Percentiles rank a stretch among this genome's conserved stretches.
Evolutionary conservation across 2,113 vertebrate genomes (phyloP).

Genomic region (Gracilinanus agilis): DNA sequence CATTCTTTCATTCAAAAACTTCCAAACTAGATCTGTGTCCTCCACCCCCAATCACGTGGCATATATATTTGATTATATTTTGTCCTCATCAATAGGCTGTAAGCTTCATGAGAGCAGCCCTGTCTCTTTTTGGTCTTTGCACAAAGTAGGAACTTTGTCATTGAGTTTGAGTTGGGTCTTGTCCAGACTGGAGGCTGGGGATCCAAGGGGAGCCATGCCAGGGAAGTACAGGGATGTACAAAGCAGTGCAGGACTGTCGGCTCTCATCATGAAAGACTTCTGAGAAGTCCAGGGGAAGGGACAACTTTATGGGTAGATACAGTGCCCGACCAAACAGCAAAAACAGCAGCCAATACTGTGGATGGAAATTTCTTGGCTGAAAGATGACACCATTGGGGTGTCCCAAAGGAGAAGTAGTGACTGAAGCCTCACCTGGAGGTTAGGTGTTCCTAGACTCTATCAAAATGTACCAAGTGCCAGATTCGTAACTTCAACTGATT

Average conservation of each 20-base stretch:
- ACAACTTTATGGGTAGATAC: fast-evolving
- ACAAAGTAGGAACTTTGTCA: fast-evolving
- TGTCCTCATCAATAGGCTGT: not conserved
- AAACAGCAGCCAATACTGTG: not conserved
- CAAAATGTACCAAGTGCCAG: no score
- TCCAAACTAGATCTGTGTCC: not conserved
- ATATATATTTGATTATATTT: not conserved
- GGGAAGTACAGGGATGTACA: not conserved
- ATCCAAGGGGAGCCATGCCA: not conserved
- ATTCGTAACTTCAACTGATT: not conserved
- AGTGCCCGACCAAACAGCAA: not conserved
- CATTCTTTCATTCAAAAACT: not conserved
- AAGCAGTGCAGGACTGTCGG: not conserved
- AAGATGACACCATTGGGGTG: not conserved
- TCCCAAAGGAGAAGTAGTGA: not conserved
- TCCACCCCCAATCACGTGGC: not conserved
- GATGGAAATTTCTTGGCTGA: not conserved
- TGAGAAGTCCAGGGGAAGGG: not conserved
- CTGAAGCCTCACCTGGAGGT: not conserved
- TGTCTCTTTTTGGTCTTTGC: not conserved
- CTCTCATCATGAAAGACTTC: not conserved
- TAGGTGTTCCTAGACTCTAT: no score
- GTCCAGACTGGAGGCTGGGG: not conserved
- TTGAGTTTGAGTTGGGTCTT: not conserved
- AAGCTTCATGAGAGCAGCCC: not conserved